A percentile compares a stretch with the other conserved stretches of the same genome.
These are phyloP conservation scores for Masticophis lateralis DNA, from an alignment of 2,797 vertebrate genomes.

Conservation along the genomic window DNA sequence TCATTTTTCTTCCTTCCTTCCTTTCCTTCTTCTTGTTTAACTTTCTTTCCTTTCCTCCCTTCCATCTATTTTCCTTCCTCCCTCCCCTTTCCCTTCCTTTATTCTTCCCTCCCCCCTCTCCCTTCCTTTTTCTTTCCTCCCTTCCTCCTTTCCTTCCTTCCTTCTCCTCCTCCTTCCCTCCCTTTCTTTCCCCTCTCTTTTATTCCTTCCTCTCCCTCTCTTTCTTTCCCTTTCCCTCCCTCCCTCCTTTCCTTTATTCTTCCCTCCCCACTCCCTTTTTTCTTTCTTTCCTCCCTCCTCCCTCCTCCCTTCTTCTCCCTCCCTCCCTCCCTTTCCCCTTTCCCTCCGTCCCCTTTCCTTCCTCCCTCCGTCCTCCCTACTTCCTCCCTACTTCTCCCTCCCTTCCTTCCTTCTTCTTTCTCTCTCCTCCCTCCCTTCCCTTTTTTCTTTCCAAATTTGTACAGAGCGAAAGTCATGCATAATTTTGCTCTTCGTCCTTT, in stretches of 20 bases:
- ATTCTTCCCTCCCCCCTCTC: not conserved
- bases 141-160: accelerated
- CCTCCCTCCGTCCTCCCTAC: too few relatives aligned
- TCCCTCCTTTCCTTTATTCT: not conserved
- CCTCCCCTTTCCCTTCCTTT: not conserved
- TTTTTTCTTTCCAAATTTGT: not conserved
- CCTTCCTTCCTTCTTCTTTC: too few relatives aligned
- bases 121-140: not conserved
- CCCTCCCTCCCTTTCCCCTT: too few relatives aligned
- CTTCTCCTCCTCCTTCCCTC: accelerated
- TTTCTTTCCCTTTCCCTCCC: not conserved
- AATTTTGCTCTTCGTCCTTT: not conserved
- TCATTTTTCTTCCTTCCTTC: not conserved
- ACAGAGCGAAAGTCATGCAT: not conserved
- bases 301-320: not conserved
- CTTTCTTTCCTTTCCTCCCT: too few relatives aligned
- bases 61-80: not conserved
- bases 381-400: too few relatives aligned
- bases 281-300: too few relatives aligned
- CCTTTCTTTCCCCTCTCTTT: not conserved
- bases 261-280: too few relatives aligned
- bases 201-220: too few relatives aligned
- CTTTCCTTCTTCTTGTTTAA: too few relatives aligned
- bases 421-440: too few relatives aligned
- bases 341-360: not conserved